Conservation (phyloP, 2,113 vertebrate species). For the Sinocyclocheilus anophthalmus region DNA sequence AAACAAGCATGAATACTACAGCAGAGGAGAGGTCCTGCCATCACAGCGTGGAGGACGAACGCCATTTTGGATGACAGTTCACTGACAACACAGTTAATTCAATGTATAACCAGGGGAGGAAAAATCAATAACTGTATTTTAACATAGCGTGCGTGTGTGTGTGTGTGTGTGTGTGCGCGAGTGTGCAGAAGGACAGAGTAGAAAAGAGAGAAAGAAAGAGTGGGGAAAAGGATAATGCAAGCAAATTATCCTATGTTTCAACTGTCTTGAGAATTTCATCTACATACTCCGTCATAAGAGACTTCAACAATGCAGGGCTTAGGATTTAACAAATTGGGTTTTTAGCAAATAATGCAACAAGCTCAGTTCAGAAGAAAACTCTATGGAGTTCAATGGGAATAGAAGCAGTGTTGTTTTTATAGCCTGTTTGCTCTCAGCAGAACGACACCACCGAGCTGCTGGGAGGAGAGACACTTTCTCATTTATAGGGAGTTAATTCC, state of each 20-base stretch:
- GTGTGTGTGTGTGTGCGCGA: neutral
- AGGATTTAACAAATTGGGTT: constrained; percentile 74
- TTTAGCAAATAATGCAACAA: constrained; percentile 64
- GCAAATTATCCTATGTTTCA: constrained; percentile 57
- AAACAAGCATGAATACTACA: constrained; percentile 62
- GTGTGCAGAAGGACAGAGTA: constrained; percentile 25
- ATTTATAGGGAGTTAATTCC: constrained; percentile 60
- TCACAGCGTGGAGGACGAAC: constrained; percentile 51
- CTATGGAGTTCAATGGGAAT: constrained; percentile 44
- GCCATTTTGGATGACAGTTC: constrained; percentile 44
- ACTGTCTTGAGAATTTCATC: constrained; percentile 63
- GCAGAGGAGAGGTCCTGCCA: constrained; percentile 41
- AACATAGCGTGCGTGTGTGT: neutral
- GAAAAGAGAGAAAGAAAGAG: constrained; percentile 42
- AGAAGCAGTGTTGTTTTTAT: constrained; percentile 41
- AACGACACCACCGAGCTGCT: constrained; percentile 47
- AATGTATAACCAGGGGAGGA: constrained; percentile 50
- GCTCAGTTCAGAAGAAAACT: constrained; percentile 23
- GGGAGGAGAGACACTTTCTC: constrained; percentile 57
- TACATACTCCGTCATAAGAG: constrained; percentile 64
- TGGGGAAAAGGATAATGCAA: neutral
- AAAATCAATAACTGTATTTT: constrained; percentile 51
- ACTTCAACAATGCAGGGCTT: constrained; percentile 65
- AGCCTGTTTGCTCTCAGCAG: constrained; percentile 52
- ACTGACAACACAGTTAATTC: constrained; percentile 50